Evolutionary conservation across 2,888 invertebrate species (phyloP), one percentile per base, ranked within the genome.

Genomic region (Eupithecia pulchellata): DNA sequence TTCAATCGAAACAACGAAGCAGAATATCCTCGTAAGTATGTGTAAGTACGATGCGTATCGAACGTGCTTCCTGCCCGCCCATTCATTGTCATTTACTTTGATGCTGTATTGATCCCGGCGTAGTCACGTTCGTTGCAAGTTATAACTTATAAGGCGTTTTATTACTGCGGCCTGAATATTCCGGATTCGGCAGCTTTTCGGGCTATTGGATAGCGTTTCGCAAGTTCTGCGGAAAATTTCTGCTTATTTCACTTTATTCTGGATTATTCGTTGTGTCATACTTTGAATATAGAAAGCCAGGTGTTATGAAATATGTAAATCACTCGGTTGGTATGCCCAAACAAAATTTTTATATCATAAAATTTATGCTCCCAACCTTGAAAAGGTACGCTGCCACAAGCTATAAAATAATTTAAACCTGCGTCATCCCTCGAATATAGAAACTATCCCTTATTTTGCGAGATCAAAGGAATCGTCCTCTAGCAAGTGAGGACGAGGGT

Each of bases 31-130:
- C 20, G 20, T 20, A 64, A 60, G 64, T 63, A 25, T 62, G 58
- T 66, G n/a, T 58, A 58, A 63, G 72, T 62, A 66, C 64, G 64
- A 64, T 72, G 69, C 70, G 70, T 71, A 73, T 64, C 74, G 73
- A 75, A 77, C 77, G 72, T 75, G 75, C 75, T 77, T 75, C 68
- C 78, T 75, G 75, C 78, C 75, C 77, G 73, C 82, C 80, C 86
- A 89, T 91, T 88, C 85, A 86, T 89, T 88, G 91, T 89, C 89
- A 88, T 90, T 89, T 88, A 85, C 87, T 86, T 82, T 87, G 88
- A 89, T 87, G 87, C 86, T 84, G 81, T 84, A 89, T 89, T 87
- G 89, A 90, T 89, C 89, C 85, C 81, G 73, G 77, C 81, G 80
- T 79, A 82, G 84, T 81, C 84, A 85, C 82, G 84, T 84, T 83